Conservation (phyloP, 1,140 invertebrate genomes). For the Bombus pascuorum region DNA sequence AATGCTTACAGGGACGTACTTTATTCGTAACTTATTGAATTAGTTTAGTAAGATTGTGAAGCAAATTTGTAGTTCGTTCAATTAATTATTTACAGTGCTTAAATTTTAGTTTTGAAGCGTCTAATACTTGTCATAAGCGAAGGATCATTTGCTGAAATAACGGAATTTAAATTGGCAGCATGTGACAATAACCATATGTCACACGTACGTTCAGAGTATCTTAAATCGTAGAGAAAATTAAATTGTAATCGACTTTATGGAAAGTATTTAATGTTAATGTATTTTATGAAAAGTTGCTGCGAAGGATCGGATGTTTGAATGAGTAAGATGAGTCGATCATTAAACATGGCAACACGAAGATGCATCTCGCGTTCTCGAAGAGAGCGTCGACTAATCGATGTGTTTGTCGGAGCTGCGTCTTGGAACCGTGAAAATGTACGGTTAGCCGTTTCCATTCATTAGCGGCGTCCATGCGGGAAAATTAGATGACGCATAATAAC, state of each 20-base stretch:
- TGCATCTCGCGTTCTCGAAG: too few species aligned
- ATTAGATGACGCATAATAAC: slow-evolving; percentile 54
- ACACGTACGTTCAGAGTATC: background rate
- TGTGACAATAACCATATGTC: background rate
- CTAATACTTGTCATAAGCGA: too few species aligned
- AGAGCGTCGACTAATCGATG: slow-evolving; percentile 1
- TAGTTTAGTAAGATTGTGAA: too few species aligned
- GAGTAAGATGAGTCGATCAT: background rate
- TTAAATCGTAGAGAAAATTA: background rate
- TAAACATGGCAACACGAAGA: too few species aligned
- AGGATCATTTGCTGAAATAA: background rate
- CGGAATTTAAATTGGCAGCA: background rate
- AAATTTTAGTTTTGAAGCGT: too few species aligned
- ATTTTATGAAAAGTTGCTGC: background rate
- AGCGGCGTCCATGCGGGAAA: slow-evolving; percentile 7
- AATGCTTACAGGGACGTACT: background rate
- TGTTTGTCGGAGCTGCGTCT: background rate
- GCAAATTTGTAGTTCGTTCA: too few species aligned
- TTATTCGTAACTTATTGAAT: background rate
- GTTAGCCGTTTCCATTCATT: slow-evolving; percentile 34
- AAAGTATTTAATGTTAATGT: too few species aligned
- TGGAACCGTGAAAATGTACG: slow-evolving; percentile 16
- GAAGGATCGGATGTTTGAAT: background rate
- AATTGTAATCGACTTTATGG: background rate
- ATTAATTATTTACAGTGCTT: too few species aligned